Evolutionary conservation across 2,888 invertebrate species (phyloP), one percentile per base, ranked within the genome.

Genomic region (Tinea semifulvella): DNA sequence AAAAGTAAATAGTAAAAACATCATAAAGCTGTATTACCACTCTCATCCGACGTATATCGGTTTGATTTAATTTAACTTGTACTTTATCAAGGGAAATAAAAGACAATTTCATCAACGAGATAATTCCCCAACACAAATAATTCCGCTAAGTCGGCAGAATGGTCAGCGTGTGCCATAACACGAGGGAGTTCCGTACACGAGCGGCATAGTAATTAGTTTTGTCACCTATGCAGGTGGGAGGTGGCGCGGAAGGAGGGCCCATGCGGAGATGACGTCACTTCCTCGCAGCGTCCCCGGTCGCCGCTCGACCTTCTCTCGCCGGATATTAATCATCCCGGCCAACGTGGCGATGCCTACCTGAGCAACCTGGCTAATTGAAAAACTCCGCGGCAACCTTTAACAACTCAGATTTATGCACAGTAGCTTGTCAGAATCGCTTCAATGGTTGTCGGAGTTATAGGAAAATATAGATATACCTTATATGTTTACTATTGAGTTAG

Each of bases 301-400:
- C 56, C 57, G 57, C 64, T 43, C 74, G 73, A 68, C 74, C 74
- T 75, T 74, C 72, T 63, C 65, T 60, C 60, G 55, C 59, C 76
- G 77, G 76, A 77, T 74, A 77, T 79, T 76, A 79, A 76, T 79
- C 76, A 79, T 73, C 68, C 73, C 65, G 67, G 56, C 54, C 55
- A 31, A 57, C 54, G 40, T 22, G 3, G 18, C 18, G 38, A 17
- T 38, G 52, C 54, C 44, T 52, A 54, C 49, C 35, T 52, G 52
- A 52, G 53, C 55, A 51, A 52, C 57, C 53, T 56, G 54, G 53
- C 55, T 68, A 68, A 69, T 67, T 68, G 65, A 63, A 63, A 68
- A 55, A 50, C 48, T 48, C 36, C 50, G 22, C 14, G 20, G 14
- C 27, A 11, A 28, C 38, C n/a, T n/a, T n/a, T n/a, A n/a, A n/a